These are phyloP conservation scores for Hirtodrosophila trivittata DNA, from an alignment of 2,888 invertebrate genomes.

Conservation along the genomic window DNA sequence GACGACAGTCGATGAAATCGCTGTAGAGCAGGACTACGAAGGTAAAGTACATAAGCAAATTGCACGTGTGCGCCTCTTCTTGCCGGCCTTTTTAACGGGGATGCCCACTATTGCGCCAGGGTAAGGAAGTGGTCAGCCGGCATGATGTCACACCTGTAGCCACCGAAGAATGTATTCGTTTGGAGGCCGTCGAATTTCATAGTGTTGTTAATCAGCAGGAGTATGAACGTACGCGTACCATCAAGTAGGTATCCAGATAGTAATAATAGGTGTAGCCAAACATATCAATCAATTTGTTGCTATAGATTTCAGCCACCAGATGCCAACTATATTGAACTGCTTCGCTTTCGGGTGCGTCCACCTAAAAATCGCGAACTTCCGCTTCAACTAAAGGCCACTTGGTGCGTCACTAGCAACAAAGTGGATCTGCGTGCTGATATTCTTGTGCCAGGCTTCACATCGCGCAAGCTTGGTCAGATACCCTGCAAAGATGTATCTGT, in stretches of 20 bases:
- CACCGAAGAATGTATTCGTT: conserved; percentile 99
- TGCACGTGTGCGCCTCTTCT: conserved; percentile 97
- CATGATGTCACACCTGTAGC: conserved; percentile 99
- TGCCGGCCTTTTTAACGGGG: conserved; percentile 97
- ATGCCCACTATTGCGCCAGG: conserved; percentile 98
- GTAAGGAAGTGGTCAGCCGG: conserved; percentile 99
- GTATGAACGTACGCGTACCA: conserved; percentile 92
- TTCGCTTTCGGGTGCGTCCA: conserved; percentile 97
- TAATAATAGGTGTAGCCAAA: no score
- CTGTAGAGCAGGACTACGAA: conserved; percentile 93
- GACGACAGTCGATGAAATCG: conserved; percentile 95
- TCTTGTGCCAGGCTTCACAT: conserved; percentile 98
- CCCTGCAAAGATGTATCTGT: conserved; percentile 99
- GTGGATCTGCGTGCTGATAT: conserved; percentile 98
- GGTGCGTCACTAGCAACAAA: conserved; percentile 94
- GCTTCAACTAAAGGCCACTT: conserved; percentile 95
- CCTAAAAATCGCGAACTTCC: conserved; percentile 98
- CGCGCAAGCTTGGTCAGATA: conserved; percentile 96
- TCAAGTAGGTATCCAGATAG: conserved; percentile 87
- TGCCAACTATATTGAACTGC: conserved; percentile 98
- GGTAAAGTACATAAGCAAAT: conserved; percentile 95
- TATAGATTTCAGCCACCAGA: conserved; percentile 96
- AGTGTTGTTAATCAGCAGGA: conserved; percentile 95
- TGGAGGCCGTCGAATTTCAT: conserved; percentile 97
- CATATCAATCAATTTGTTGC: background rate